Conservation (phyloP, 2,797 vertebrate genomes). For the Arremon brunneinucha region DNA sequence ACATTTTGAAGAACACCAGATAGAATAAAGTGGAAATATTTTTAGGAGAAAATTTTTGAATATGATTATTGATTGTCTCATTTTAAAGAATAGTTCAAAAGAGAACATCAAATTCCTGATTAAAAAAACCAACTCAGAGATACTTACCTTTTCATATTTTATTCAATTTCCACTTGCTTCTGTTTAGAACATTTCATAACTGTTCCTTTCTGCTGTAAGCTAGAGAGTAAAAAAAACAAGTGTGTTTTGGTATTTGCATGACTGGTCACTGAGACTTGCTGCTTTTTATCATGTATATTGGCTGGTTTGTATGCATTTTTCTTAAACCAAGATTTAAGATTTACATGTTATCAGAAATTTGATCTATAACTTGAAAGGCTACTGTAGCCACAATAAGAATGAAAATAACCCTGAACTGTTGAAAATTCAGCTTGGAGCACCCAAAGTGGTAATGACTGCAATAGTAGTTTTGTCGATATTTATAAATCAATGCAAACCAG, state of each 20-base stretch:
- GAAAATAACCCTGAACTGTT: conserved; percentile 36
- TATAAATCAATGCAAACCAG: conserved; percentile 57
- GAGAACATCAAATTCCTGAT: neutral
- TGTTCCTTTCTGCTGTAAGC: neutral
- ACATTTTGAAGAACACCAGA: neutral
- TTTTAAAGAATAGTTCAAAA: neutral
- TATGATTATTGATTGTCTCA: neutral
- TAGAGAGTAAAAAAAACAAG: neutral
- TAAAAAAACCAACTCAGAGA: neutral
- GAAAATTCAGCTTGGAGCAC: conserved; percentile 47
- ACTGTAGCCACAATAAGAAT: conserved; percentile 44
- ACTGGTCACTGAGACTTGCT: neutral
- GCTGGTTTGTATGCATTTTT: conserved; percentile 9
- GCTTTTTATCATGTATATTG: neutral
- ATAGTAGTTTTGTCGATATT: conserved; percentile 56
- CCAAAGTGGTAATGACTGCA: conserved; percentile 50
- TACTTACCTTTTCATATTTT: neutral
- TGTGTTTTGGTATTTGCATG: neutral
- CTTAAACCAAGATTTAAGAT: conserved; percentile 35
- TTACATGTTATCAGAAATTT: conserved; percentile 45
- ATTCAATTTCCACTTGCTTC: neutral
- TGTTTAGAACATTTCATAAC: conserved; percentile 19
- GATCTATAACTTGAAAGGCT: conserved; percentile 47
- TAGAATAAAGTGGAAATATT: neutral
- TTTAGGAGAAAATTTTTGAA: neutral